Base-by-base conservation (phyloP, 2,888 invertebrate species). In the Apomyelois bistriatella region DNA sequence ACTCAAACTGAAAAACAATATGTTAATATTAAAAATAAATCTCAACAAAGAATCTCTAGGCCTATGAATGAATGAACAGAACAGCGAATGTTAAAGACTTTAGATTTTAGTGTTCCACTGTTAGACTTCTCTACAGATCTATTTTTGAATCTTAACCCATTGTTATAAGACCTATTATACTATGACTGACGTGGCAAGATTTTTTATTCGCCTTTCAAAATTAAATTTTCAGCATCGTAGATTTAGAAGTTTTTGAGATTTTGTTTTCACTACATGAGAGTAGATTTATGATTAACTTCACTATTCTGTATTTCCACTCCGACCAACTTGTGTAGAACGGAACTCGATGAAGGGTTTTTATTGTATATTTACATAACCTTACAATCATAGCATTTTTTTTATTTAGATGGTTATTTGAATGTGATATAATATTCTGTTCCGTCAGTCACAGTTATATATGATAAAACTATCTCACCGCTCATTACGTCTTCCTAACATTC, bases 71-170 rank as follows among this genome's bases (percentile, higher is more conserved):
- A 10, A 32, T 10, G 16, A 46, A 32, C 15, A 32, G 65, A 70
- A 72, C 78, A 77, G 79, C 79, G 78, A 79, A 79, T 59, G 57
- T 72, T 60, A 58, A 60, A 78, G 73, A 76, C 75, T 78, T 61
- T 56, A 61, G 58, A 58, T 58, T 58, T 59, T 58, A 62, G 61
- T 53, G 48, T 49, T 58, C 53, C 58, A 59, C 58, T 66, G 65
- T 69, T 70, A n/a, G n/a, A 59, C 62, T 63, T 65, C 58, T 67
- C 58, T 56, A 63, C 63, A 66, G 68, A 72, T 76, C 66, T 75
- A 74, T 74, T 72, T 74, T 73, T 68, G 57, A 74, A 76, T 72
- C 69, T 72, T 64, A 66, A 53, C 51, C 60, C 58, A 61, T 66
- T 60, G 57, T 59, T 65, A 62, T 65, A 65, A 64, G 60, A 58